phyloP scores from a whole-genome alignment of 1,140 invertebrate species.

The Ceratitis capitata region DNA sequence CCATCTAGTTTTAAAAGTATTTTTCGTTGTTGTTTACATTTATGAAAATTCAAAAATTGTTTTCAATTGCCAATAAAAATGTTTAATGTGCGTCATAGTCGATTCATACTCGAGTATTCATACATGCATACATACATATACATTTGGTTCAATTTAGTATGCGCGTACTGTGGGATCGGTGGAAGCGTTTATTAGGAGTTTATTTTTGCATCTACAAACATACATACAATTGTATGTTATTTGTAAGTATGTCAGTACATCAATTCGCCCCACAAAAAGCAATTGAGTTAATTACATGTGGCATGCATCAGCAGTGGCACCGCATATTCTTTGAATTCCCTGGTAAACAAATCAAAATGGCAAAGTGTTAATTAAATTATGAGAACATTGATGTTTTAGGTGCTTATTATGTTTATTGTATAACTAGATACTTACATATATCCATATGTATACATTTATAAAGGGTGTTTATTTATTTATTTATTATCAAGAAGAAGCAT shows the following conservation, averaged over 20 bases:
- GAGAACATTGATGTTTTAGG: not conserved
- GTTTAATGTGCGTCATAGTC: slow-evolving; percentile 21
- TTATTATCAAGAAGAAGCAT: too few species aligned
- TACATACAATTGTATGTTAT: not conserved
- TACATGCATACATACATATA: too few species aligned
- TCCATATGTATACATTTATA: not conserved
- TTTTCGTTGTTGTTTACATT: slow-evolving; percentile 23
- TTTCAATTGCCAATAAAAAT: slow-evolving; percentile 34
- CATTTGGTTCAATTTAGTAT: too few species aligned
- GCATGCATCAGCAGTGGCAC: too few species aligned
- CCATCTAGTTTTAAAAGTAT: too few species aligned
- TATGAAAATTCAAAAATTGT: not conserved
- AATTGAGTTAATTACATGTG: slow-evolving; percentile 32
- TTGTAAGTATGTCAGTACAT: not conserved
- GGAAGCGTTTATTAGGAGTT: too few species aligned
- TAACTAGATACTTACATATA: not conserved
- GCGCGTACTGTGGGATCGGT: too few species aligned
- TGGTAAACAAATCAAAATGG: slow-evolving; percentile 21
- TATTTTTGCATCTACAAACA: too few species aligned
- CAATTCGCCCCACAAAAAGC: not conserved
- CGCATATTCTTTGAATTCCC: not conserved
- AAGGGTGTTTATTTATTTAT: too few species aligned
- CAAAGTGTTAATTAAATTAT: slow-evolving; percentile 20
- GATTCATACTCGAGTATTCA: not conserved
- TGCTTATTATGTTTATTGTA: too few species aligned